Base-by-base conservation (phyloP, 2,113 vertebrate genomes). In the Callipepla squamata region DNA sequence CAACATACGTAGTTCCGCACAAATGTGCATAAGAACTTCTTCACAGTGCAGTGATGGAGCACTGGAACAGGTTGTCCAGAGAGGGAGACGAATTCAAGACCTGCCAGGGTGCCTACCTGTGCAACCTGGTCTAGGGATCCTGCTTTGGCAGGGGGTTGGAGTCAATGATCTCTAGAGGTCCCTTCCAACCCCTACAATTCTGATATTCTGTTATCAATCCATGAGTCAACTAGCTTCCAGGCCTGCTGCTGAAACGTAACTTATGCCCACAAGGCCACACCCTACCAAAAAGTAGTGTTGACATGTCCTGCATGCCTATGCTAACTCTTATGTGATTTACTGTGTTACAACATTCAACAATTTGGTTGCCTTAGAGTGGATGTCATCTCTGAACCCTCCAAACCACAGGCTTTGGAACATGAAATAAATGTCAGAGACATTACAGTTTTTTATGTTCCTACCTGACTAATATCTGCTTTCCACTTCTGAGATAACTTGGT, bases 151-250 rank as follows among this genome's bases (percentile, higher is more conserved):
- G 40, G 40, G 40, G 40, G 40, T 40, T 40, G 40, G 40, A 40
- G 10, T 40, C 40, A 40, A 5, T 40, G 40, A 40, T 40, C 40
- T 40, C 40, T 40, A 40, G 40, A 40, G 40, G 40, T 40, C 40
- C 40, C 40, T 40, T 40, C 40, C 40, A 40, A 40, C 11, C 40
- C 11, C 40, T 40, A 40, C 40, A 40, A 40, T 40, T 40, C 40
- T 40, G 40, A 40, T 40, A 40, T 40, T 40, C 40, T 40, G 40
- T 40, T 11, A 28, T 44, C 25, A n/a, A 7, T 47, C 14, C 25
- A 53, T 48, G 53, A 53, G 51, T 11, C 36, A 53, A 0, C 4
- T 44, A 3, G 2, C 15, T 69, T 36, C 69, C 48, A 21, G 20
- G 16, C 17, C 32, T 68, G 25, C 16, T 65, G 25, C 21, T 63